phyloP scores from a whole-genome alignment of 2,888 invertebrate species.

The Tubulanus polymorphus region DNA sequence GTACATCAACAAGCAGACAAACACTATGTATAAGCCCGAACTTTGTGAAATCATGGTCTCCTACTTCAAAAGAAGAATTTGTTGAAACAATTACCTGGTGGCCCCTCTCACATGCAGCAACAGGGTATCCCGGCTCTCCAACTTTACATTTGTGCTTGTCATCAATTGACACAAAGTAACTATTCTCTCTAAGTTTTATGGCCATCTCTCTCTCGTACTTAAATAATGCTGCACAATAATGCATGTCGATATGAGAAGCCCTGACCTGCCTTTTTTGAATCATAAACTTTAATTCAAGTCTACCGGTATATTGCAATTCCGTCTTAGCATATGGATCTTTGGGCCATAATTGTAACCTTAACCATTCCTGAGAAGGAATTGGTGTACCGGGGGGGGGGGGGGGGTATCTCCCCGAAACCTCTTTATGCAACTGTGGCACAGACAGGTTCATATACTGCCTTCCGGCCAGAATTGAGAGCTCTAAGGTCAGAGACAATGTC shows the following conservation, averaged over 20 bases:
- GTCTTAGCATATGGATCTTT: neutral
- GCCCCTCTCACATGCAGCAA: constrained; percentile 2
- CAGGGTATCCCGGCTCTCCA: constrained; percentile 6
- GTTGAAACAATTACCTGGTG: constrained; percentile 5
- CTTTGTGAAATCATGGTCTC: constrained; percentile 11
- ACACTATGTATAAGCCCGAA: neutral
- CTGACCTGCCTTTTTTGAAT: neutral
- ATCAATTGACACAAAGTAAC: constrained; percentile 2
- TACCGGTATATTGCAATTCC: neutral
- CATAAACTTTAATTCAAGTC: neutral
- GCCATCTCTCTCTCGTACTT: constrained; percentile 7
- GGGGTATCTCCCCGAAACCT: neutral
- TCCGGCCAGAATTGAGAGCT: constrained; percentile 12
- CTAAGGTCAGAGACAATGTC: constrained; percentile 17
- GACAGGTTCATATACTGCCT: constrained; percentile 9
- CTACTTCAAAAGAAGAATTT: constrained; percentile 6
- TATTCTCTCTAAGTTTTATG: constrained; percentile 2
- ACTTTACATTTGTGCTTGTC: constrained; percentile 8
- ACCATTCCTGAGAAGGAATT: neutral
- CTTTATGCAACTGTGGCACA: neutral
- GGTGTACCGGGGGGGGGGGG: too few relatives aligned
- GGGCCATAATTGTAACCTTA: neutral
- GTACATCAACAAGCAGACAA: constrained; percentile 12
- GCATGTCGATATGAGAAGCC: neutral
- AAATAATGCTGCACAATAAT: constrained; percentile 11